Evolutionary conservation across 2,888 invertebrate genomes (phyloP), one percentile per base, ranked within the genome.

Genomic region (Halictus quadricinctus): DNA sequence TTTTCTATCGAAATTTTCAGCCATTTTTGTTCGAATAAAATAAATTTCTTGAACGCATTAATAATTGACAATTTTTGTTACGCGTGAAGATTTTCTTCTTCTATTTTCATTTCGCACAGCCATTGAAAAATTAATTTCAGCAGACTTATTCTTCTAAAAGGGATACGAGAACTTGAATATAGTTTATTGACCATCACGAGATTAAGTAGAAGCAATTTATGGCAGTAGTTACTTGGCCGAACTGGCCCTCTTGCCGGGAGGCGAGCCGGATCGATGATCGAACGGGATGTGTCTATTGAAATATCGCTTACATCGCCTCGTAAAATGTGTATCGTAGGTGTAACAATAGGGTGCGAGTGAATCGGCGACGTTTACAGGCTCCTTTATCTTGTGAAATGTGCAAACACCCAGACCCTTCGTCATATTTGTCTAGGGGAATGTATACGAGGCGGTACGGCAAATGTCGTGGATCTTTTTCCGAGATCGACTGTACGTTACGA

Each of bases 301-400:
- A 83, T 79, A 79, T 66, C 41, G 83, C 43, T 4, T 48, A 83
- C 72, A 83, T 75, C 58, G 79, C 76, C 48, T n/a, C 79, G 15
- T 83, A 76, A 83, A 86, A 80, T 69, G 78, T 83, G 69, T 77
- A 60, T 72, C 6, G 58, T 36, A 41, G 41, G 46, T 48, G 84
- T 77, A 86, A 88, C 86, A 89, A 88, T 87, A 86, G 87, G 70
- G 83, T 76, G 82, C 88, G 77, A 83, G 87, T 75, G 90, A 90
- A 87, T 89, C 82, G 86, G 72, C 79, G 89, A 88, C 85, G 80
- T 86, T 90, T 88, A 88, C 80, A 79, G 76, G 74, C 66, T 74
- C 81, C 79, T 83, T 85, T 76, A 79, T 85, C 85, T 79, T 72
- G 72, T 76, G 79, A 86, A 84, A 80, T 72, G 83, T 84, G 79